Evolutionary conservation across 2,113 vertebrate genomes (phyloP).

Genomic region (Aphelocoma coerulescens): DNA sequence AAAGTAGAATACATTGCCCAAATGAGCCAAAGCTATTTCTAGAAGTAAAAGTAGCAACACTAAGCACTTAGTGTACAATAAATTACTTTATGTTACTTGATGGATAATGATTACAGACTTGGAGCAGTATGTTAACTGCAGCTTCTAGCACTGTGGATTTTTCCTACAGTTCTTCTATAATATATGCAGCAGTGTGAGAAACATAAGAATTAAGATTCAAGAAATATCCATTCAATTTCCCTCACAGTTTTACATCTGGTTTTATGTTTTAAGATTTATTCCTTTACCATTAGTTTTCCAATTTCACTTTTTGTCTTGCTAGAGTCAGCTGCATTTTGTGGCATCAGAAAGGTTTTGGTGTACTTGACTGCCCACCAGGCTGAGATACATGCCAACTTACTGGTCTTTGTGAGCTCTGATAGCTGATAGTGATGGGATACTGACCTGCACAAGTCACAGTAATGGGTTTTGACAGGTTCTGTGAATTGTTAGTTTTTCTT

Average conservation of each 20-base stretch:
- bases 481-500: neutral
- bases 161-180: neutral
- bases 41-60: conserved; percentile 46
- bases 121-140: neutral
- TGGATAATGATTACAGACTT: conserved; percentile 53
- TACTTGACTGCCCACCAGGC: neutral
- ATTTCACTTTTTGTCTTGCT: neutral
- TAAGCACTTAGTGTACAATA: conserved; percentile 26
- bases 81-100: conserved; percentile 48
- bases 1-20: conserved; percentile 39
- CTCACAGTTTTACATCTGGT: neutral
- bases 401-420: neutral
- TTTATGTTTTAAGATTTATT: neutral
- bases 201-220: neutral
- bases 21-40: conserved; percentile 53
- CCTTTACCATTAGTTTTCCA: neutral
- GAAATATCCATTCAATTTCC: neutral
- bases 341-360: neutral
- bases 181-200: neutral
- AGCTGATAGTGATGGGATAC: neutral
- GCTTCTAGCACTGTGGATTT: neutral
- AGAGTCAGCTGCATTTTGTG: neutral
- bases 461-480: neutral
- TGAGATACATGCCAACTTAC: neutral
- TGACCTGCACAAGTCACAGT: neutral